These are phyloP conservation scores for Zaprionus inermis DNA, from an alignment of 1,140 invertebrate genomes.

Conservation along the genomic window DNA sequence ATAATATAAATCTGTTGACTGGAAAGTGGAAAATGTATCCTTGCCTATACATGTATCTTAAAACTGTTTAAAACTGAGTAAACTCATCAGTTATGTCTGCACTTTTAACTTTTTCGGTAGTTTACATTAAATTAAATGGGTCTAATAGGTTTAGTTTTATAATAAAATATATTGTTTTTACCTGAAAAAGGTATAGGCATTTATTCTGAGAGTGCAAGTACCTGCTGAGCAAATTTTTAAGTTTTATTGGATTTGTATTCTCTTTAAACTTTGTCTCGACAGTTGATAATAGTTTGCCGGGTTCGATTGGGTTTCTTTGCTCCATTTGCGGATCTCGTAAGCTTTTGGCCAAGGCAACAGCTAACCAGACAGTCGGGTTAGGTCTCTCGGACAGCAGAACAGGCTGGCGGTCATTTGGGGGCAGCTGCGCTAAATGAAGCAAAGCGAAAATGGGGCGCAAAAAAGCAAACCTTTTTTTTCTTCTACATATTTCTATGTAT, in stretches of 20 bases:
- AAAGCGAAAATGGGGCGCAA: constrained; percentile 46
- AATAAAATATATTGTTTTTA: not conserved
- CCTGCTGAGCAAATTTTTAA: not conserved
- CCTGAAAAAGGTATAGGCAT: not conserved
- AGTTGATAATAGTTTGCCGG: constrained; percentile 23
- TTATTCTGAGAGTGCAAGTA: not conserved
- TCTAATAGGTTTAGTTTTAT: too few species aligned
- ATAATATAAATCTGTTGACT: too few species aligned
- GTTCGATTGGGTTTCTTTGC: constrained; percentile 11
- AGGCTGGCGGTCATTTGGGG: constrained; percentile 3
- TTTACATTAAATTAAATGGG: too few species aligned
- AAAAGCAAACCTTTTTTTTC: constrained; percentile 42
- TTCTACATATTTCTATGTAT: constrained; percentile 15
- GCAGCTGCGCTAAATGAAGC: constrained; percentile 50
- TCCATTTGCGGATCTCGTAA: constrained; percentile 8
- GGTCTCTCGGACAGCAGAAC: not conserved
- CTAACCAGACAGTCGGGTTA: not conserved
- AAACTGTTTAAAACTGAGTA: too few species aligned
- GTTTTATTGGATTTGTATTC: not conserved
- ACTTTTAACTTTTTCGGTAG: too few species aligned
- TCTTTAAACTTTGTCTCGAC: not conserved
- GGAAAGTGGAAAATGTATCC: too few species aligned
- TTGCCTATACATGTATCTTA: too few species aligned
- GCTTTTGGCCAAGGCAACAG: constrained; percentile 2
- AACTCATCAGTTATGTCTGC: too few species aligned